Evolutionary conservation across 1,140 invertebrate species (phyloP), one percentile per base, ranked within the genome.

Genomic region (Pogonognathellus flavescens): DNA sequence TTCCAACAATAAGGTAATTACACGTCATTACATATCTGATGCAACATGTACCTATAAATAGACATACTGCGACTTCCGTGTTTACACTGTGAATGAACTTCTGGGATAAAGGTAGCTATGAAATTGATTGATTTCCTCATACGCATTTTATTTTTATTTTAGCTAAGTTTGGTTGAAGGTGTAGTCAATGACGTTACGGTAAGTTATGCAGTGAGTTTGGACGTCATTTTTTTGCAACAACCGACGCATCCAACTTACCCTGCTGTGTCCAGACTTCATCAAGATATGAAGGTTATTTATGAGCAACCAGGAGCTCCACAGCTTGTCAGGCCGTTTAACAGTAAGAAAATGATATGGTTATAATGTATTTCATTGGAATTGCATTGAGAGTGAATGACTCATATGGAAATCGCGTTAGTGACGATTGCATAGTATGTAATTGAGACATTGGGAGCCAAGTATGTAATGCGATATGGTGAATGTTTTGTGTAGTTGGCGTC

Each of bases 181-280:
- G 94, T 98, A n/a, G 96, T 96, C 89, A 97, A 97, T 89, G 97
- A 99, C 91, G 95, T 98, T 1, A 93, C 95, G 72, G 92, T 99
- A 70, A 96, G 95, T 89, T 94, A 94, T 88, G 93, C 98, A 87
- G 93, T 97, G 9, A 94, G 94, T 88, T 95, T 96, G 20, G 94
- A 95, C 81, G 95, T 97, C 90, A 92, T 98, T 88, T 99, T 99
- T 91, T 92, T 99, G 49, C 97, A 99, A 90, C 94, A 98, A 90
- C 97, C 96, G 16, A 95, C 96, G 66, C 97, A 99, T 92, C 97
- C 97, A 0, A 94, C 96, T 0, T 98, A 95, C 92, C 94, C 95
- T 1, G 94, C 93, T 16, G 92, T 99, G 72, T 93, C 94, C 87
- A 91, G 94, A 72, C 92, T 99, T 55, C 95, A 96, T 89, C 92